These are phyloP conservation scores for Lindbergichthys nudifrons DNA, from an alignment of 2,797 vertebrate genomes.

Conservation along the genomic window DNA sequence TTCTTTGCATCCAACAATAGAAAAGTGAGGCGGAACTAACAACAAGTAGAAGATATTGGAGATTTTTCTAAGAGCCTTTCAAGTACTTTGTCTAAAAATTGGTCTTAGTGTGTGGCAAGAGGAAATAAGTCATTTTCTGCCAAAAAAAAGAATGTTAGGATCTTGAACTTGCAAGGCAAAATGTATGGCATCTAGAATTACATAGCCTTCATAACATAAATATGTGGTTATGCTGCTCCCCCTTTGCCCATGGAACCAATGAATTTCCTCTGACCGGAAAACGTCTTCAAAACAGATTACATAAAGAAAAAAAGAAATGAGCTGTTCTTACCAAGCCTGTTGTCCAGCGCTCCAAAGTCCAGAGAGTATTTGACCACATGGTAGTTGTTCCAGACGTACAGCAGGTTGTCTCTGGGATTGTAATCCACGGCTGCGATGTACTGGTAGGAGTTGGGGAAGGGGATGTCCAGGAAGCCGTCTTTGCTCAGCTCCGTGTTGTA, in stretches of 20 bases:
- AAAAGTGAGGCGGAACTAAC: constrained; percentile 5
- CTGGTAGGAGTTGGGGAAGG: constrained; percentile 98
- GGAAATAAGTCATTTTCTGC: constrained; percentile 3
- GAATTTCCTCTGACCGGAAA: neutral
- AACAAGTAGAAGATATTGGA: neutral
- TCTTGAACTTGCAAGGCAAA: neutral
- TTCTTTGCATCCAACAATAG: constrained; percentile 8
- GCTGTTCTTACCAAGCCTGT: constrained; percentile 89
- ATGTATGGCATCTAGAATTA: too few relatives aligned
- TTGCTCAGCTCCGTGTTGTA: constrained; percentile 98
- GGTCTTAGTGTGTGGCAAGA: neutral
- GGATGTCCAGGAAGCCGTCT: constrained; percentile 94
- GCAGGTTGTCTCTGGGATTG: constrained; percentile 97
- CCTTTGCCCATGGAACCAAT: neutral
- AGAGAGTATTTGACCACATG: constrained; percentile 98
- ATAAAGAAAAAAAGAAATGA: neutral
- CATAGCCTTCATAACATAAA: too few relatives aligned
- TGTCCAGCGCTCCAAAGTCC: constrained; percentile 95
- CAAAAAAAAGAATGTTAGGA: neutral
- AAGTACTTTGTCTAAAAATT: neutral
- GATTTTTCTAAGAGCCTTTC: neutral
- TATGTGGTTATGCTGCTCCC: neutral
- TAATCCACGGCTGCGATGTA: constrained; percentile 99
- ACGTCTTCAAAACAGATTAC: neutral
- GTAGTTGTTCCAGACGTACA: constrained; percentile 99